Percentiles rank a stretch among this genome's conserved stretches.
Conservation (phyloP, 1,140 invertebrate genomes). For the Calephelis virginiensis region DNA sequence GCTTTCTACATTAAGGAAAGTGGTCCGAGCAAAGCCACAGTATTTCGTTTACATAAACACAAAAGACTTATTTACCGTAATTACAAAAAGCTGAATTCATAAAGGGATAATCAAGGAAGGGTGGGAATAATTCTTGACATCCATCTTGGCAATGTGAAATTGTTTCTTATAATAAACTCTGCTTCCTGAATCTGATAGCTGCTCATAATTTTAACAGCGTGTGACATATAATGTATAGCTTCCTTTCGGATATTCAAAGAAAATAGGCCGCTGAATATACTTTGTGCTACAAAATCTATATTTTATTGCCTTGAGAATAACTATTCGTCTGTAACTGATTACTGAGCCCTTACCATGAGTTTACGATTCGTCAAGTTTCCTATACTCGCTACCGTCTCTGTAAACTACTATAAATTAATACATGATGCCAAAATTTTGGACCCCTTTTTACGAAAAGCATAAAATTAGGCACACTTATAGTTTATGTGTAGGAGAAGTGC, state of each 20-base stretch:
- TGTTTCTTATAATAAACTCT: slow-evolving; percentile 4
- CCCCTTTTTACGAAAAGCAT: too few relatives aligned
- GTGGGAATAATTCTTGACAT: not conserved
- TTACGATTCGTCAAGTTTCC: too few relatives aligned
- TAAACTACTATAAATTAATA: too few relatives aligned
- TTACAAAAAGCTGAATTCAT: not conserved
- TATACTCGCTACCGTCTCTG: too few relatives aligned
- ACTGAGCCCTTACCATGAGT: too few relatives aligned
- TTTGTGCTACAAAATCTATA: not conserved
- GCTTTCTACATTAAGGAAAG: too few relatives aligned
- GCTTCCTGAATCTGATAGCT: slow-evolving; percentile 19
- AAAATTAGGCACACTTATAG: too few relatives aligned
- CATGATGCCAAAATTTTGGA: too few relatives aligned
- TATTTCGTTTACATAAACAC: too few relatives aligned
- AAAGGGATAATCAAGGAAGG: not conserved
- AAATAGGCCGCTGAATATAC: not conserved
- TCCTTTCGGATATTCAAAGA: not conserved
- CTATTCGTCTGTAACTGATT: too few relatives aligned
- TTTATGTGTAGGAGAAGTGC: too few relatives aligned
- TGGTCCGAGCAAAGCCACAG: too few relatives aligned
- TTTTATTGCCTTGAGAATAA: not conserved
- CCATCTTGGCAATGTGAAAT: not conserved
- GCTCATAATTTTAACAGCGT: slow-evolving; percentile 16
- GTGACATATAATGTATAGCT: slow-evolving; percentile 2
- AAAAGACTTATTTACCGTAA: not conserved